Conservation (phyloP, 2,797 vertebrate species). For the Pristis pectinata region DNA sequence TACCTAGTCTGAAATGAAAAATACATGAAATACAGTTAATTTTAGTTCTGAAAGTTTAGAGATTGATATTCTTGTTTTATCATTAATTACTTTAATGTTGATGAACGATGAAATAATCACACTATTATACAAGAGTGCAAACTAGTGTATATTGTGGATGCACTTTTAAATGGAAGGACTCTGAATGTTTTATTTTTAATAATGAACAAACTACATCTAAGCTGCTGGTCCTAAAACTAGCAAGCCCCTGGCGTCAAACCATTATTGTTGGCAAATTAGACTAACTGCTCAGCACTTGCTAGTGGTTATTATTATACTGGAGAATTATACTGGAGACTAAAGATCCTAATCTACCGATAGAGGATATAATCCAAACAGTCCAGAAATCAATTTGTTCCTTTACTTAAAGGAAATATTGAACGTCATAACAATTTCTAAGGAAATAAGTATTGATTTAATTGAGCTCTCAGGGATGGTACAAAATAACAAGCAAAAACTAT, state of each 20-base stretch:
- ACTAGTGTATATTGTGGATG: neutral
- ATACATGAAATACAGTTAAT: neutral
- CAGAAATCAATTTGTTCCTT: conserved; percentile 3
- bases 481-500: neutral
- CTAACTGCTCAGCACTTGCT: conserved; percentile 15
- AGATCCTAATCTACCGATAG: neutral
- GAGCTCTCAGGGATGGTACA: neutral
- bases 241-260: conserved; percentile 17
- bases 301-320: neutral
- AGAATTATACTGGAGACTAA: neutral
- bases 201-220: neutral
- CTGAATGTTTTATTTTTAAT: conserved; percentile 6
- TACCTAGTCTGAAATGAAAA: neutral
- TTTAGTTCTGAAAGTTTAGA: neutral
- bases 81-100: neutral
- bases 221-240: neutral
- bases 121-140: conserved; percentile 9
- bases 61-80: neutral
- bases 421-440: neutral
- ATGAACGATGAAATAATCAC: neutral
- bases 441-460: neutral
- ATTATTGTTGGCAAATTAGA: conserved; percentile 25
- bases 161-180: neutral
- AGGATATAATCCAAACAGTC: neutral
- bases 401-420: neutral